These are phyloP conservation scores for Pangasius djambal DNA, from an alignment of 2,797 vertebrate species.

Conservation along the genomic window DNA sequence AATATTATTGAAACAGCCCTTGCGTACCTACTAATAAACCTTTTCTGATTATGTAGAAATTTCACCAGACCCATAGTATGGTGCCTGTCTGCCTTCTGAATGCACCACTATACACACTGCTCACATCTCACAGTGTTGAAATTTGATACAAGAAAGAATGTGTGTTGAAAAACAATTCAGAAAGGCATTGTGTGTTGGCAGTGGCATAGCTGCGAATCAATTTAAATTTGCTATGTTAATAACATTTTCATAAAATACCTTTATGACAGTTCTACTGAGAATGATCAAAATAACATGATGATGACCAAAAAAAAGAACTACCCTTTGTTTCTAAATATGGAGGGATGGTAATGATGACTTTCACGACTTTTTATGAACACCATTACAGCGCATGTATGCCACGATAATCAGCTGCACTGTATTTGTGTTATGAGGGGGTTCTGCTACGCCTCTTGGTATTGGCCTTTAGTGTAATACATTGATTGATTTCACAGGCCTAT, in stretches of 20 bases:
- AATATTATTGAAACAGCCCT: not conserved
- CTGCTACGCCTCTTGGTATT: not conserved
- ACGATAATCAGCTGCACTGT: not conserved
- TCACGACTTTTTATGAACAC: too few relatives aligned
- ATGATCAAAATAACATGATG: not conserved
- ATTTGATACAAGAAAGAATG: not conserved
- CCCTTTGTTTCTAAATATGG: not conserved
- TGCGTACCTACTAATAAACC: not conserved
- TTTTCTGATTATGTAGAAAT: too few relatives aligned
- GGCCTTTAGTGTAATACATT: not conserved
- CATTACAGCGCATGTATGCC: not conserved
- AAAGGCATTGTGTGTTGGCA: not conserved
- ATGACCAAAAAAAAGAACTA: not conserved
- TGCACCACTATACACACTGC: not conserved
- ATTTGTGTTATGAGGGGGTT: not conserved
- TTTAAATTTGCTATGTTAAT: not conserved
- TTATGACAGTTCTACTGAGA: not conserved
- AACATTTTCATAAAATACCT: not conserved
- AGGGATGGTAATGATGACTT: not conserved
- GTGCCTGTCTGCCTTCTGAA: not conserved
- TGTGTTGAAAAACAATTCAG: not conserved
- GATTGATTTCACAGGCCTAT: not conserved
- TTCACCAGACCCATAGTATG: not conserved
- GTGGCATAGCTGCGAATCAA: too few relatives aligned
- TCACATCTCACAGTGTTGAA: not conserved